These are phyloP conservation scores for Colaptes auratus DNA, from an alignment of 2,113 vertebrate genomes.

Conservation along the genomic window DNA sequence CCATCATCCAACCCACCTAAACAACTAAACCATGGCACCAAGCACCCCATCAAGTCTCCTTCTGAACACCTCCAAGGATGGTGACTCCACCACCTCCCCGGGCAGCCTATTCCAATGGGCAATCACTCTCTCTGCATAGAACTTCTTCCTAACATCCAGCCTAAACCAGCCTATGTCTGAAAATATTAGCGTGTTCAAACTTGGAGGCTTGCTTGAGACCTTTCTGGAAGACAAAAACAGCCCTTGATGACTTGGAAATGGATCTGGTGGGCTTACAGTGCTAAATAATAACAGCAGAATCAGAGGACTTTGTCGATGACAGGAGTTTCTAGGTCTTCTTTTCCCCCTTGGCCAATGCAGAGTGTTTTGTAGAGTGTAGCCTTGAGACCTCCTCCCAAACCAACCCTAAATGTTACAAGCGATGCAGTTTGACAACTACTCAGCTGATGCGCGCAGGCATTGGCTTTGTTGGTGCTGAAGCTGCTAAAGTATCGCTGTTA, in stretches of 20 bases:
- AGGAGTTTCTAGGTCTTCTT: conserved; percentile 39
- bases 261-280: conserved; percentile 30
- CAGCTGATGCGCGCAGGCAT: not conserved
- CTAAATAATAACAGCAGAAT: conserved; percentile 45
- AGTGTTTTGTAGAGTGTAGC: conserved; percentile 33
- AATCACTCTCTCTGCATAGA: too few species aligned
- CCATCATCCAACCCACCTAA: too few species aligned
- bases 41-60: too few species aligned
- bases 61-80: too few species aligned
- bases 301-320: conserved; percentile 19
- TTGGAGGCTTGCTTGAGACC: not conserved
- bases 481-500: not conserved
- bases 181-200: not conserved
- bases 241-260: not conserved
- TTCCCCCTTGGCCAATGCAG: conserved; percentile 26
- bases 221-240: conserved; percentile 23
- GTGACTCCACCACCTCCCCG: too few species aligned
- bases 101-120: too few species aligned
- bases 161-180: too few species aligned
- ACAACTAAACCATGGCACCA: too few species aligned
- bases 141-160: too few species aligned
- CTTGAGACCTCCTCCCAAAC: conserved; percentile 37
- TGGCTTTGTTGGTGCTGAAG: conserved; percentile 43
- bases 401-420: conserved; percentile 30
- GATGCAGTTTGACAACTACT: conserved; percentile 39